Percentiles rank a stretch among this genome's conserved stretches.
Evolutionary conservation across 2,113 vertebrate species (phyloP).

Genomic region (Osmerus eperlanus): DNA sequence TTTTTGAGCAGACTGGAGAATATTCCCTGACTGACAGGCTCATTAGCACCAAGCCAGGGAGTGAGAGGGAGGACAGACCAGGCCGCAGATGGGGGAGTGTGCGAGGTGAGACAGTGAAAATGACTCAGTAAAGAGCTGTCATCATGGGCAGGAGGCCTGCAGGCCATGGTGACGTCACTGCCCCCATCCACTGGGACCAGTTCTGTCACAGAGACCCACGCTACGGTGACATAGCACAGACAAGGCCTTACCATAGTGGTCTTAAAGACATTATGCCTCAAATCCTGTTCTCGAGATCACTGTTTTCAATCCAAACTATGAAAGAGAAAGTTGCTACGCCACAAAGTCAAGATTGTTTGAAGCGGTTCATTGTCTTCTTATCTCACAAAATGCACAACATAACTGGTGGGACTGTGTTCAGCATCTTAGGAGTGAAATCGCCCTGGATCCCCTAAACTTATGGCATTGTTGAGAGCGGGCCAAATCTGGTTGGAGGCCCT

Average conservation of each 20-base stretch:
- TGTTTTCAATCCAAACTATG: too few relatives aligned
- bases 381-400: too few relatives aligned
- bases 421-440: too few relatives aligned
- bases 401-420: too few relatives aligned
- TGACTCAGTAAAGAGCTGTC: constrained; percentile 32
- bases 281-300: too few relatives aligned
- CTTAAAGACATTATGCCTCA: too few relatives aligned
- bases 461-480: neutral
- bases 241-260: too few relatives aligned
- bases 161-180: neutral
- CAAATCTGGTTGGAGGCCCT: neutral
- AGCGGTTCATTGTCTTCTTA: too few relatives aligned
- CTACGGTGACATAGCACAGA: neutral
- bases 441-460: neutral
- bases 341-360: too few relatives aligned
- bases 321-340: too few relatives aligned
- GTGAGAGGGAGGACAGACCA: constrained; percentile 28
- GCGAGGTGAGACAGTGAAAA: constrained; percentile 31
- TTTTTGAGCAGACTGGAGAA: constrained; percentile 37
- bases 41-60: constrained; percentile 44
- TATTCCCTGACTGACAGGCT: constrained; percentile 44
- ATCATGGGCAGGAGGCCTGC: too few relatives aligned
- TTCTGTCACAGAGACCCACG: neutral
- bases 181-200: constrained; percentile 1
- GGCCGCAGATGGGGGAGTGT: constrained; percentile 56